A percentile compares a stretch with the other conserved stretches of the same genome.
Conservation (phyloP, 1,140 invertebrate species). For the Belonocnema kinseyi region DNA sequence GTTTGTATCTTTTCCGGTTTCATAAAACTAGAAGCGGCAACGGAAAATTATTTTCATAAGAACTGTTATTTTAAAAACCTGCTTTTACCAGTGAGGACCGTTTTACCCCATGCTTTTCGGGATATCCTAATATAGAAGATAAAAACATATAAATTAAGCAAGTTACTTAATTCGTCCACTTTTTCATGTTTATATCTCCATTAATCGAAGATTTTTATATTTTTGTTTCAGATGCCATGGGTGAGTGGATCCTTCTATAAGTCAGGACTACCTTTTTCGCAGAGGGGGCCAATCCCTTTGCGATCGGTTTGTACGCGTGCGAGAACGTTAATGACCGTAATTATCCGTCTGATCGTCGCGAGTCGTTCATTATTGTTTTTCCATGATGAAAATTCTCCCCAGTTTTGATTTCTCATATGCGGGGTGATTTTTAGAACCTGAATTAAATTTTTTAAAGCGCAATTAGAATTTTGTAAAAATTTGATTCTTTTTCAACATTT, state of each 20-base stretch:
- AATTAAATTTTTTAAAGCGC: background rate
- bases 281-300: conserved; percentile 32
- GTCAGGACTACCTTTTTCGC: background rate
- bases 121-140: too few species aligned
- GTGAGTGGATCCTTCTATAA: conserved; percentile 63
- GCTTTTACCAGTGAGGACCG: too few species aligned
- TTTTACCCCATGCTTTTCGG: too few species aligned
- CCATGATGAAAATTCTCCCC: conserved; percentile 29
- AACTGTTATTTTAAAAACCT: too few species aligned
- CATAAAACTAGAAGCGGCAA: background rate
- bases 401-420: background rate
- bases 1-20: background rate
- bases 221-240: conserved; percentile 75
- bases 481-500: background rate
- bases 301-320: conserved; percentile 32
- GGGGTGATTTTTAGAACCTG: background rate
- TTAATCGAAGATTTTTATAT: conserved; percentile 54
- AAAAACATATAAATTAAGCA: too few species aligned
- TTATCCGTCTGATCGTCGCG: conserved; percentile 51
- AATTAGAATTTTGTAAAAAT: too few species aligned
- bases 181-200: conserved; percentile 25
- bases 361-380: conserved; percentile 2
- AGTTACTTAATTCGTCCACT: background rate
- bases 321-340: conserved; percentile 54
- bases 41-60: too few species aligned